Conservation (phyloP, 2,113 vertebrate species). For the Pomatostomus ruficeps region DNA sequence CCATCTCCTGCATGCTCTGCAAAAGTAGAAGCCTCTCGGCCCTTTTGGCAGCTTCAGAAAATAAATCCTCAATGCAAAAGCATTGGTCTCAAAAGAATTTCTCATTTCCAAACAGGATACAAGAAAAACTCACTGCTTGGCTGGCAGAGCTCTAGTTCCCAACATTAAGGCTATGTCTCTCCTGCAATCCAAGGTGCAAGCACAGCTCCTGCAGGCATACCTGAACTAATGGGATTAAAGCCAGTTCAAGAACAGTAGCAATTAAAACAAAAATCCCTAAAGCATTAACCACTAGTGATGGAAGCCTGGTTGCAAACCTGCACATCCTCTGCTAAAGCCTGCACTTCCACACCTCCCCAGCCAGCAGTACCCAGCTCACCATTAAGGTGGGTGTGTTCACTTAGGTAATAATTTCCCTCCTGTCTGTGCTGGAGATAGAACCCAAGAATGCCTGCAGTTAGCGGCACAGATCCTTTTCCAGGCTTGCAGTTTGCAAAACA, state of each 20-base stretch:
- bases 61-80: conserved; percentile 1
- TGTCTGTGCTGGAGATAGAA: neutral
- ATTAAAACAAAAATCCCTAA: conserved; percentile 51
- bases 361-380: neutral
- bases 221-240: conserved; percentile 36
- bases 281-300: neutral
- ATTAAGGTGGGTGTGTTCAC: neutral
- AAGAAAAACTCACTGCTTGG: neutral
- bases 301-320: conserved; percentile 24
- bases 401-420: neutral
- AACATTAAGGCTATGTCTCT: neutral
- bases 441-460: neutral
- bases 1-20: neutral
- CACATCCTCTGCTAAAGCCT: conserved; percentile 41
- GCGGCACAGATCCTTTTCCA: neutral
- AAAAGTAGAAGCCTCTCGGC: neutral
- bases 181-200: neutral
- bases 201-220: conserved; percentile 45
- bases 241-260: conserved; percentile 29
- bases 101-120: conserved; percentile 1
- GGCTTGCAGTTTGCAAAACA: neutral
- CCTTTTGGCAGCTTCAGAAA: neutral
- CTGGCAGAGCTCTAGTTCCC: conserved; percentile 21
- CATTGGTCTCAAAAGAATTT: neutral
- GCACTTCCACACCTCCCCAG: conserved; percentile 7